Evolutionary conservation across 2,797 vertebrate species (phyloP).

Genomic region (Antrozous pallidus): DNA sequence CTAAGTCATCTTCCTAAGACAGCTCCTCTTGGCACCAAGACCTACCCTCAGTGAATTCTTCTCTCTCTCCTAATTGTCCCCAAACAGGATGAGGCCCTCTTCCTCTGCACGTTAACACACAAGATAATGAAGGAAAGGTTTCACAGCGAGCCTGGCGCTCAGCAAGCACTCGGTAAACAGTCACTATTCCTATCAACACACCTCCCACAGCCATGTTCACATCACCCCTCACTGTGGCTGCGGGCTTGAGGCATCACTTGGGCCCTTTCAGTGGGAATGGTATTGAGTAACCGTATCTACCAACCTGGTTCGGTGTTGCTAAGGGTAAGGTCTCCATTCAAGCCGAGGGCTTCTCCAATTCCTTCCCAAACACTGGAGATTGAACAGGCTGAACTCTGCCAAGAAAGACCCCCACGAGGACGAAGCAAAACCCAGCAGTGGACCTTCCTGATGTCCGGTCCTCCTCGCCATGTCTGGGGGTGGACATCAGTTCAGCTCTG

Average conservation of each 20-base stretch:
- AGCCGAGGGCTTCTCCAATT: neutral
- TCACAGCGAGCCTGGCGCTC: neutral
- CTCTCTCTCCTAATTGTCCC: neutral
- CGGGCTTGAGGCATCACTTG: neutral
- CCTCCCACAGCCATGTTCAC: neutral
- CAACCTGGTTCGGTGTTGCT: neutral
- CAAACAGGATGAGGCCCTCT: neutral
- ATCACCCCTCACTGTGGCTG: neutral
- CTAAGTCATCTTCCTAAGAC: neutral
- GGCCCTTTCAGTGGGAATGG: neutral
- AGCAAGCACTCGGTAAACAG: neutral
- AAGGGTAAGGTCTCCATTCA: neutral
- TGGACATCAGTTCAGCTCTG: neutral
- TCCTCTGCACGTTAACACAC: neutral
- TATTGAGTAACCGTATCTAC: neutral
- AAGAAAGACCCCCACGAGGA: neutral
- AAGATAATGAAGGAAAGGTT: neutral
- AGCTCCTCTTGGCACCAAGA: neutral
- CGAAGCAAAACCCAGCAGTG: neutral
- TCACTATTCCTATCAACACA: neutral
- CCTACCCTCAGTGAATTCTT: neutral
- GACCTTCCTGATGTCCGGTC: neutral
- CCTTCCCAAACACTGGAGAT: neutral
- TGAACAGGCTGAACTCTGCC: neutral
- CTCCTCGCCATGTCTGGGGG: no score